Evolutionary conservation across 2,797 vertebrate species (phyloP).

Genomic region (Characodon lateralis): DNA sequence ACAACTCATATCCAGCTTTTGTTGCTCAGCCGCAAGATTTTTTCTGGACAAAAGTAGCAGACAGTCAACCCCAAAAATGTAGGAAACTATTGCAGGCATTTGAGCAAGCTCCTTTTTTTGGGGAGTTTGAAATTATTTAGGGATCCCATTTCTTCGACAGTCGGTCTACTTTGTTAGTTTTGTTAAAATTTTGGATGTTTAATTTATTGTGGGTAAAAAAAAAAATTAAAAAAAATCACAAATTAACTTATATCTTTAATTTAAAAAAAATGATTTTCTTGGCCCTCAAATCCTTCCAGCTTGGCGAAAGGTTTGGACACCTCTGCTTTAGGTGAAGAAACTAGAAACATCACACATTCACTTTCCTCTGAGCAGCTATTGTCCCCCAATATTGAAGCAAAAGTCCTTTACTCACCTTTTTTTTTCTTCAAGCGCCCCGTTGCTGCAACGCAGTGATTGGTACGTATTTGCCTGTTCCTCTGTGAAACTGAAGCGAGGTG

Average conservation of each 20-base stretch:
- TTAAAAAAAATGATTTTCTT: too few relatives aligned
- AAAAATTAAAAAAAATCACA: too few relatives aligned
- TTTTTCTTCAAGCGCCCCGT: slow-evolving; percentile 7
- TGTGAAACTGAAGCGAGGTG: slow-evolving; percentile 51
- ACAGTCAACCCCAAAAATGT: neutral
- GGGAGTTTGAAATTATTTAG: too few relatives aligned
- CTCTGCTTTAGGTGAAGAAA: too few relatives aligned
- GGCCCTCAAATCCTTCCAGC: too few relatives aligned
- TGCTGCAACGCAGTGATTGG: slow-evolving; percentile 45
- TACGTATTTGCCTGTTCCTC: slow-evolving; percentile 50
- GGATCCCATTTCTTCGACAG: too few relatives aligned
- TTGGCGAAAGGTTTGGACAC: too few relatives aligned
- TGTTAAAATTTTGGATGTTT: too few relatives aligned
- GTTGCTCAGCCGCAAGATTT: neutral
- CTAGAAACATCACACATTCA: neutral
- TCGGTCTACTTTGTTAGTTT: too few relatives aligned
- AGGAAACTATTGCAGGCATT: neutral
- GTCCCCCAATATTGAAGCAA: neutral
- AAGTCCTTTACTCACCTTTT: neutral
- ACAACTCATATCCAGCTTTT: neutral
- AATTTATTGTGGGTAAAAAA: too few relatives aligned
- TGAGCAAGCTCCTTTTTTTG: neutral
- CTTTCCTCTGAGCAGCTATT: too few relatives aligned
- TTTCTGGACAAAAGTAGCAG: neutral
- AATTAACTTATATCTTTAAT: too few relatives aligned